Percentiles rank a stretch among this genome's conserved stretches.
Conservation (phyloP, 2,113 vertebrate species). For the Aphyosemion australe region DNA sequence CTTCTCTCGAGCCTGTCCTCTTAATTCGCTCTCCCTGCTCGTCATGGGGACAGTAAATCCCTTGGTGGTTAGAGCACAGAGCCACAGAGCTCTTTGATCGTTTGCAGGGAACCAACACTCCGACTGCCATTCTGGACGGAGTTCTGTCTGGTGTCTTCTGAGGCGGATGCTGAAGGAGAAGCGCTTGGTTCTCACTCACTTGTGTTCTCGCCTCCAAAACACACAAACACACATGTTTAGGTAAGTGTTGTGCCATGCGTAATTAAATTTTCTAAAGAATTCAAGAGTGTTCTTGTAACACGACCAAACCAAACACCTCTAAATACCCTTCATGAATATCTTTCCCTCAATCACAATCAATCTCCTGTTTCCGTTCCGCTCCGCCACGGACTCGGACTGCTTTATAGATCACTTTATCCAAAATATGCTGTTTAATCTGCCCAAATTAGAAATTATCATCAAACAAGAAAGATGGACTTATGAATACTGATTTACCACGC, state of each 20-base stretch:
- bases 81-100: constrained; percentile 70
- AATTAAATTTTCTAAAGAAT: constrained; percentile 42
- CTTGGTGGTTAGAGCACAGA: constrained; percentile 60
- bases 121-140: constrained; percentile 58
- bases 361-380: constrained; percentile 12
- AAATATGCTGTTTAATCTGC: constrained; percentile 74
- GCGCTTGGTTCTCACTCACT: constrained; percentile 17
- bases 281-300: constrained; percentile 27
- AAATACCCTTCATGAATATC: constrained; percentile 27
- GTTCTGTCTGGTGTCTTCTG: constrained; percentile 56
- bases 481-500: constrained; percentile 67
- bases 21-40: constrained; percentile 61
- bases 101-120: constrained; percentile 52
- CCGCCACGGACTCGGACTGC: constrained; percentile 30
- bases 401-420: constrained; percentile 50
- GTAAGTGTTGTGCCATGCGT: constrained; percentile 23
- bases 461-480: constrained; percentile 65
- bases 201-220: constrained; percentile 11
- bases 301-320: constrained; percentile 38
- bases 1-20: constrained; percentile 48
- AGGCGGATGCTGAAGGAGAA: constrained; percentile 33
- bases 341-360: not conserved
- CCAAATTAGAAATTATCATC: constrained; percentile 73
- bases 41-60: constrained; percentile 70
- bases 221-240: constrained; percentile 15